phyloP scores from a whole-genome alignment of 2,888 invertebrate genomes.

The Phaedon cochleariae region DNA sequence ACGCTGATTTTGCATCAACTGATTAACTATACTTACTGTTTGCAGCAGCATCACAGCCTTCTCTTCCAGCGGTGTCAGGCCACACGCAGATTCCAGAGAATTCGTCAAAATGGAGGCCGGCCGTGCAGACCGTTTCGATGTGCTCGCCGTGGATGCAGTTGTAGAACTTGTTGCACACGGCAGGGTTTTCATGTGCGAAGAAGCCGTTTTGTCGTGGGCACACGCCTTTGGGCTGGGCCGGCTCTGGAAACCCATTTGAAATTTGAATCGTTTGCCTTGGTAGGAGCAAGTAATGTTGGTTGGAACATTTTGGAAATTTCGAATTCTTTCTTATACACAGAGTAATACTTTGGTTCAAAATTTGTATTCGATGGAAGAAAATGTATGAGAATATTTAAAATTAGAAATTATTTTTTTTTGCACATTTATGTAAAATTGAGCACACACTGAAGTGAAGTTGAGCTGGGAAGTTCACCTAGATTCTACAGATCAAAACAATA shows the following conservation, averaged over 20 bases:
- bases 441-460: constrained; percentile 59
- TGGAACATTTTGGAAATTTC: too few species aligned
- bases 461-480: constrained; percentile 61
- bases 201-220: constrained; percentile 90
- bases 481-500: constrained; percentile 70
- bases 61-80: constrained; percentile 82
- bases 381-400: too few species aligned
- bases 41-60: constrained; percentile 69
- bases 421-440: too few species aligned
- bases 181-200: constrained; percentile 87
- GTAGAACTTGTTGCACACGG: constrained; percentile 85
- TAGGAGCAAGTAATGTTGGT: too few species aligned
- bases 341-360: too few species aligned
- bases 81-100: constrained; percentile 90
- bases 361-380: too few species aligned
- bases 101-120: constrained; percentile 89
- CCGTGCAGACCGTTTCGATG: constrained; percentile 83
- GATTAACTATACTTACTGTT: constrained; percentile 61
- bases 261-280: too few species aligned
- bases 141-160: constrained; percentile 89
- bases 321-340: too few species aligned
- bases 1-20: too few species aligned
- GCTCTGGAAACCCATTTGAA: constrained; percentile 71
- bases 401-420: too few species aligned
- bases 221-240: constrained; percentile 73